phyloP scores from a whole-genome alignment of 2,113 vertebrate genomes.

The Nipponia nippon region DNA sequence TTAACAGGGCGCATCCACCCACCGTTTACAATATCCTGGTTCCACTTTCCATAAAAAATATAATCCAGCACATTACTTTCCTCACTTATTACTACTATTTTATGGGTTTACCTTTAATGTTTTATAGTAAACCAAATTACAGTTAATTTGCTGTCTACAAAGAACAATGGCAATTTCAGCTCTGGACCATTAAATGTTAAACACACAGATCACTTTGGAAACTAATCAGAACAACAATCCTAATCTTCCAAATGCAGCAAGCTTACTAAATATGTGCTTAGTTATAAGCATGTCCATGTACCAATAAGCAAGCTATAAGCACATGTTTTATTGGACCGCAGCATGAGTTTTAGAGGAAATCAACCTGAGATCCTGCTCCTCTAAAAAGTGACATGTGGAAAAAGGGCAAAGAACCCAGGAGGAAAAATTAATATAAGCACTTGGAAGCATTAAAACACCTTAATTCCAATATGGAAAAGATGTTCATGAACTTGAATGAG shows the following conservation, averaged over 20 bases:
- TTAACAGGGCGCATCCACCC: neutral
- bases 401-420: neutral
- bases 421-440: neutral
- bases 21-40: neutral
- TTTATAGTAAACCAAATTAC: neutral
- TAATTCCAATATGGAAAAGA: neutral
- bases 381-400: neutral
- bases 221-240: neutral
- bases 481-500: neutral
- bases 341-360: neutral
- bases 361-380: neutral
- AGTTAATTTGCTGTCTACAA: neutral
- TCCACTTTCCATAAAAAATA: neutral
- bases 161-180: neutral
- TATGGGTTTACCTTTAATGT: neutral
- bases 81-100: neutral
- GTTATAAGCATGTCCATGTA: neutral
- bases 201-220: neutral
- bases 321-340: neutral
- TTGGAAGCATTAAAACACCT: neutral
- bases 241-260: neutral
- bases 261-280: neutral
- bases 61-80: neutral
- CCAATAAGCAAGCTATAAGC: neutral
- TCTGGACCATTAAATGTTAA: neutral